These are phyloP conservation scores for Calliopsis andreniformis DNA, from an alignment of 1,140 invertebrate species.

Conservation along the genomic window DNA sequence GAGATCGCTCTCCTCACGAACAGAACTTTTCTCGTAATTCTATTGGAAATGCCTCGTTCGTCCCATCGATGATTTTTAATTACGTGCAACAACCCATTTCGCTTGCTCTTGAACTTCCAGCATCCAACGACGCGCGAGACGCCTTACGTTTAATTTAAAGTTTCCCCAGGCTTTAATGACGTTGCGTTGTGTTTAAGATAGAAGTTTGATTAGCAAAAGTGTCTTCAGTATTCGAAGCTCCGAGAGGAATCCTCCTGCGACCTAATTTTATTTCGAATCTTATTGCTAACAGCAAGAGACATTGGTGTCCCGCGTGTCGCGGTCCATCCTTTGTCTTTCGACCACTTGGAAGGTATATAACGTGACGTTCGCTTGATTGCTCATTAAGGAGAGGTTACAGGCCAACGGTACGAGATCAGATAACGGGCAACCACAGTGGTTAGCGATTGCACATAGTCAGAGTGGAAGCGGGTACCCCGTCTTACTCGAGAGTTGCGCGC, in stretches of 20 bases:
- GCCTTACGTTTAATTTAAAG: conserved; percentile 32
- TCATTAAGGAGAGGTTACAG: background rate
- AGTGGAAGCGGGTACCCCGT: conserved; percentile 13
- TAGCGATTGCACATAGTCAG: conserved; percentile 20
- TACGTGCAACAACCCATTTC: background rate
- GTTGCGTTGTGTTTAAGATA: background rate
- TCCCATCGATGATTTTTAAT: conserved; percentile 16
- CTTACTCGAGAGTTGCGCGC: background rate
- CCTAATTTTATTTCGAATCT: background rate
- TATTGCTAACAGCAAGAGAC: too few species aligned
- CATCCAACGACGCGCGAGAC: background rate
- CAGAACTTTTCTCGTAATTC: too few species aligned
- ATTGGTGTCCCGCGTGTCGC: too few species aligned
- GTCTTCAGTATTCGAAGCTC: too few species aligned
- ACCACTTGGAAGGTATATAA: too few species aligned
- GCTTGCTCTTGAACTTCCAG: background rate
- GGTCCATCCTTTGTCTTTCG: too few species aligned
- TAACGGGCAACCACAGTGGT: conserved; percentile 30
- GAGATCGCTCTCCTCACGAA: too few species aligned
- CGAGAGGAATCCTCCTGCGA: background rate
- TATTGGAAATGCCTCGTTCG: too few species aligned
- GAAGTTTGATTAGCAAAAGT: background rate
- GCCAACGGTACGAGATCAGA: conserved; percentile 11
- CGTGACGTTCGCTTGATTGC: conserved; percentile 20
- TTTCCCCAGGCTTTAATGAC: conserved; percentile 12